These are phyloP conservation scores for Mythimna albipuncta DNA, from an alignment of 2,888 invertebrate species.

Conservation along the genomic window DNA sequence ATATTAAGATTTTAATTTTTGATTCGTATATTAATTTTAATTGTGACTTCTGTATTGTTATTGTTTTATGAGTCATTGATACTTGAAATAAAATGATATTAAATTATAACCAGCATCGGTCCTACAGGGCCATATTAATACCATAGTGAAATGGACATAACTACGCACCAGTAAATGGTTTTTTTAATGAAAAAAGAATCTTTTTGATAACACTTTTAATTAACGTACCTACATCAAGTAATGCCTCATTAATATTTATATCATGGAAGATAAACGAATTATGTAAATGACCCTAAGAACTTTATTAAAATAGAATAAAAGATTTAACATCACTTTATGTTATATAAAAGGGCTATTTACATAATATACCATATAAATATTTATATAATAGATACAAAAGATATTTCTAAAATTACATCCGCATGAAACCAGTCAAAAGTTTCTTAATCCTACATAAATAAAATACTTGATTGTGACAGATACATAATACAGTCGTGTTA, in stretches of 20 bases:
- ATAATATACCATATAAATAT: background rate
- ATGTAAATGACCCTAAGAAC: background rate
- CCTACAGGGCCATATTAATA: too few relatives aligned
- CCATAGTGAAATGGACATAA: conserved; percentile 3
- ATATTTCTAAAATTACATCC: conserved; percentile 11
- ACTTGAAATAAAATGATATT: too few relatives aligned
- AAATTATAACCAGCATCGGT: too few relatives aligned
- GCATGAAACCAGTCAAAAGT: conserved; percentile 17
- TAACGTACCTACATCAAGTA: background rate
- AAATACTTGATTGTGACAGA: conserved; percentile 40
- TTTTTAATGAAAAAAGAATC: conserved; percentile 1
- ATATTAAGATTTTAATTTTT: too few relatives aligned
- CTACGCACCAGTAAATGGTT: too few relatives aligned
- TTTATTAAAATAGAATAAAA: conserved; percentile 17
- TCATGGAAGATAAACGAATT: conserved; percentile 6
- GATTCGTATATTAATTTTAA: too few relatives aligned
- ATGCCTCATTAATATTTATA: conserved; percentile 38
- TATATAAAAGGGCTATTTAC: background rate
- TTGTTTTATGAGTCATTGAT: too few relatives aligned
- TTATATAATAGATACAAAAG: background rate
- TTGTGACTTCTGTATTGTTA: too few relatives aligned
- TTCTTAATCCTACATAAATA: conserved; percentile 38
- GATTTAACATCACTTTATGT: background rate
- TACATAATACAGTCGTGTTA: conserved; percentile 47
- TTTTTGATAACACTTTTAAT: conserved; percentile 32